Evolutionary conservation across 2,797 vertebrate species (phyloP).

Genomic region (Eospalax fontanierii): DNA sequence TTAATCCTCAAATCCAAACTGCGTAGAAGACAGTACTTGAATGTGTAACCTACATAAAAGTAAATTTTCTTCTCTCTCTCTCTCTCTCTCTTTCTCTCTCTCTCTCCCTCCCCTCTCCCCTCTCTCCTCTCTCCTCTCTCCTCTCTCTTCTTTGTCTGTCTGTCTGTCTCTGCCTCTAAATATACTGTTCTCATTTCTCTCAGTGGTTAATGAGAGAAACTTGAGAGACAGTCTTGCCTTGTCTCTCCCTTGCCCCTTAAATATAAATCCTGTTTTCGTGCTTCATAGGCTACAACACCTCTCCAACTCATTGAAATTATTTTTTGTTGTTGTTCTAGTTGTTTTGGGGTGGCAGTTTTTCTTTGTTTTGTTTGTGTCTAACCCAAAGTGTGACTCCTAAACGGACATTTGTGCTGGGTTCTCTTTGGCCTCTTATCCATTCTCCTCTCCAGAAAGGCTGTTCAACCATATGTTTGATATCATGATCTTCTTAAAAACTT

Average conservation of each 20-base stretch:
- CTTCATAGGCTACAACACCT: background rate
- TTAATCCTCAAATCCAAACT: background rate
- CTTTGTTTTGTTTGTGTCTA: too few species aligned
- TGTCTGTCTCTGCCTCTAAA: background rate
- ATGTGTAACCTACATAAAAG: background rate
- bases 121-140: too few species aligned
- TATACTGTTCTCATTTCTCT: background rate
- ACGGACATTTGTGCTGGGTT: background rate
- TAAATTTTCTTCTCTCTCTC: background rate
- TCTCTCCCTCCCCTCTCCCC: too few species aligned
- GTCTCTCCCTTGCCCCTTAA: background rate
- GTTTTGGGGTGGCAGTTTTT: too few species aligned
- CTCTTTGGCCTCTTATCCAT: background rate
- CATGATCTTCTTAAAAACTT: background rate
- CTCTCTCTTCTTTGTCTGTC: too few species aligned
- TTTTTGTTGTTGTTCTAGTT: too few species aligned
- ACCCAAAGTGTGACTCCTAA: background rate
- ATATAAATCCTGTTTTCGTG: background rate
- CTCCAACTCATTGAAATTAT: background rate
- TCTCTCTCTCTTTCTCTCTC: too few species aligned
- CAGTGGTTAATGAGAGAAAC: background rate
- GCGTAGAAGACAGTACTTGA: background rate
- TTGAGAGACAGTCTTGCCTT: background rate
- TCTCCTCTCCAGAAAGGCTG: slow-evolving; percentile 30
- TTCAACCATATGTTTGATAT: background rate